phyloP scores from a whole-genome alignment of 1,140 invertebrate genomes.

The roundworm (Caenorhabditis elegans) region DNA sequence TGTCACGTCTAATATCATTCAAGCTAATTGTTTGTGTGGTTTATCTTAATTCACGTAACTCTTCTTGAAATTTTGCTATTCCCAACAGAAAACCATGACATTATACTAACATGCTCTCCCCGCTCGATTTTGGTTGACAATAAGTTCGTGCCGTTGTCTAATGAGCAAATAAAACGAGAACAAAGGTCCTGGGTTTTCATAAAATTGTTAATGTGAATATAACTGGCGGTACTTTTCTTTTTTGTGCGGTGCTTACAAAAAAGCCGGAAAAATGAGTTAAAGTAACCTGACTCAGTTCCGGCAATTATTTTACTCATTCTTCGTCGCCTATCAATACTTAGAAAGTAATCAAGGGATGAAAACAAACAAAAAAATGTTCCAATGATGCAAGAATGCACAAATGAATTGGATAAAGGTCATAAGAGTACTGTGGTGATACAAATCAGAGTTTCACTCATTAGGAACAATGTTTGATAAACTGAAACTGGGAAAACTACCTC shows the following conservation, averaged over 20 bases:
- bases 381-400: not conserved
- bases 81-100: too few relatives aligned
- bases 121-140: too few relatives aligned
- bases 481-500: too few relatives aligned
- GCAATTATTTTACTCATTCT: not conserved
- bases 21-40: not conserved
- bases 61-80: too few relatives aligned
- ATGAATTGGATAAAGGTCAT: not conserved
- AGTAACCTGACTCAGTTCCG: conserved; percentile 11
- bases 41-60: too few relatives aligned
- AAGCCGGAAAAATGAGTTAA: not conserved
- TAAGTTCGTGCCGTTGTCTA: not conserved
- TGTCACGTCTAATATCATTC: not conserved
- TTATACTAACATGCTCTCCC: too few relatives aligned
- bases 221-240: not conserved
- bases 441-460: too few relatives aligned
- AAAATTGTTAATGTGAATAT: not conserved
- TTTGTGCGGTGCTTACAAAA: not conserved
- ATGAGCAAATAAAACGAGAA: conserved; percentile 26
- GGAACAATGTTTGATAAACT: too few relatives aligned
- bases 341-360: not conserved
- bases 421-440: not conserved
- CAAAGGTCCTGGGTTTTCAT: not conserved
- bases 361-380: not conserved
- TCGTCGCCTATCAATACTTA: not conserved